Conservation (phyloP, 1,140 invertebrate genomes). For the Drosophila setifemur region DNA sequence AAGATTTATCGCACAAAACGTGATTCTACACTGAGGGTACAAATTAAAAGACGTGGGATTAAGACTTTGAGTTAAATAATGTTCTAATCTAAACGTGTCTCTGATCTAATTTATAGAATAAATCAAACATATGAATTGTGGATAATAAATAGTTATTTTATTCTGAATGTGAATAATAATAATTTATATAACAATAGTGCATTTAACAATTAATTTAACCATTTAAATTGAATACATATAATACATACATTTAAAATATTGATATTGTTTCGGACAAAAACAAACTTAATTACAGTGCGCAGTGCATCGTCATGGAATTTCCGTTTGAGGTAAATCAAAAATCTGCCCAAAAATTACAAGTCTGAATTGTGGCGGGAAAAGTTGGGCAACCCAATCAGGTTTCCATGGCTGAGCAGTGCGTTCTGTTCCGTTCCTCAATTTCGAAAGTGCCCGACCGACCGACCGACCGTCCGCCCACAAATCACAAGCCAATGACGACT, state of each 20-base stretch:
- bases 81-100: too few species aligned
- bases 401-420: neutral
- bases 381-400: slow-evolving; percentile 20
- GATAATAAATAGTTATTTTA: too few species aligned
- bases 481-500: slow-evolving; percentile 77
- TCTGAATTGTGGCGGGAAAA: slow-evolving; percentile 27
- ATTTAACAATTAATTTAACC: too few species aligned
- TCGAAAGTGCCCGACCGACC: slow-evolving; percentile 28
- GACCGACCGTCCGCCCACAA: slow-evolving; percentile 56
- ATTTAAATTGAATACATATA: too few species aligned
- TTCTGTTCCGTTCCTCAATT: slow-evolving; percentile 23
- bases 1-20: slow-evolving; percentile 22
- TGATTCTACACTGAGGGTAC: slow-evolving; percentile 4
- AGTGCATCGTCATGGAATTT: slow-evolving; percentile 21
- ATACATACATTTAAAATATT: too few species aligned
- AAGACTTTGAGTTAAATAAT: too few species aligned
- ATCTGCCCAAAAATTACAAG: slow-evolving; percentile 38
- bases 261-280: too few species aligned
- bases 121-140: too few species aligned
- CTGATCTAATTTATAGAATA: too few species aligned
- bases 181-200: too few species aligned
- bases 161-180: too few species aligned
- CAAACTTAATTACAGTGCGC: neutral
- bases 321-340: slow-evolving; percentile 33
- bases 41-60: too few species aligned